Percentiles rank a stretch among this genome's conserved stretches.
Conservation (phyloP, 1,140 invertebrate genomes). For the Vollenhovia emeryi region DNA sequence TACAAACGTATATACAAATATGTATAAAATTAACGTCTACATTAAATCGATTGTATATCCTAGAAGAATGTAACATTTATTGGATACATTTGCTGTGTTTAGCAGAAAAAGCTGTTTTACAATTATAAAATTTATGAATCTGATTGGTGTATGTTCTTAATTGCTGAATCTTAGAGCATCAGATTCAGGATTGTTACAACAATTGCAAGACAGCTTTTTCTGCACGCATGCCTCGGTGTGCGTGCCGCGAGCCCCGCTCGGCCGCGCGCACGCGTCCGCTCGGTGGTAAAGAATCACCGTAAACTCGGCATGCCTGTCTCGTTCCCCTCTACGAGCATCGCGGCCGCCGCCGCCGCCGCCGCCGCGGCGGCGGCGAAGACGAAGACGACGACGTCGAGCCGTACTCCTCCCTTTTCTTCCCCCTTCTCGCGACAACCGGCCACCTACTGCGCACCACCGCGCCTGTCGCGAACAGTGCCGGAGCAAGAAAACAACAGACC, state of each 20-base stretch:
- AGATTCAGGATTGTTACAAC: no score
- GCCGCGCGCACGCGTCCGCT: slow-evolving; percentile 5
- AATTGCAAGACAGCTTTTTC: no score
- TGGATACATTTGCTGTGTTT: no score
- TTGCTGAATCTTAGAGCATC: no score
- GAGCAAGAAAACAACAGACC: slow-evolving; percentile 4
- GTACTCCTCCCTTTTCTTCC: slow-evolving; percentile 26
- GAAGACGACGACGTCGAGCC: background rate
- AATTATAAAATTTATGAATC: no score
- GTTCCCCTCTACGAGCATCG: slow-evolving; percentile 39
- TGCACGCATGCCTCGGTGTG: slow-evolving; percentile 16
- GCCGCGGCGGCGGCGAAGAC: background rate
- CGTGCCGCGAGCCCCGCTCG: background rate
- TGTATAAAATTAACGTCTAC: no score
- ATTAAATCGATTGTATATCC: no score
- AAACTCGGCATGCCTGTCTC: slow-evolving; percentile 41
- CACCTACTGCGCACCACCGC: slow-evolving; percentile 44
- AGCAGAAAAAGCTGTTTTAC: no score
- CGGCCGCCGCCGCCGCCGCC: background rate
- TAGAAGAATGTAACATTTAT: no score
- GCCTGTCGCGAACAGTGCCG: slow-evolving; percentile 37
- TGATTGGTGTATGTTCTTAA: no score
- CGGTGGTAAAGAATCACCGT: slow-evolving; percentile 41
- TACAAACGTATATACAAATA: no score
- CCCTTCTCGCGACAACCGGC: slow-evolving; percentile 12